Evolutionary conservation across 2,888 invertebrate species (phyloP), one percentile per base, ranked within the genome.

Genomic region (Lasioglossum morio): DNA sequence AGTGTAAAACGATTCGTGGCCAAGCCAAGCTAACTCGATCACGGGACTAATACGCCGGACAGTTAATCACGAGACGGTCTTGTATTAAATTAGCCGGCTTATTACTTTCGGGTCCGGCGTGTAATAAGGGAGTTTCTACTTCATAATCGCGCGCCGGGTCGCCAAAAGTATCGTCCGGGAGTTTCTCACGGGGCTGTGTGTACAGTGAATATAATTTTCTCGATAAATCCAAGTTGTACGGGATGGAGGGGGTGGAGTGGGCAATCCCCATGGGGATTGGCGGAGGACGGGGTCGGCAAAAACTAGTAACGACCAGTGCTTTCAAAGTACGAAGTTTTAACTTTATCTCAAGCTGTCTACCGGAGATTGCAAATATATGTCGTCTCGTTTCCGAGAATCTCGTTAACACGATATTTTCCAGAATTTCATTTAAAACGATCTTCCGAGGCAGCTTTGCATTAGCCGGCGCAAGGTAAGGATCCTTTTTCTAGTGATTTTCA

Each of bases 141-240:
- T 89, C 76, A 84, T 84, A 87, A 87, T 89, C 57, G n/a, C 85
- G n/a, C 85, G 81, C 73, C 76, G 70, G 37, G 72, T 48, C 72
- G 60, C 87, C 78, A 63, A 85, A 89, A 89, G 85, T 79, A 82
- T 66, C 63, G 82, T 66, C 79, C 81, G 73, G 79, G 72, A 82
- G 79, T 84, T 88, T 79, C 85, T 88, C 89, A 70, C 82, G 87
- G 77, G 77, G 77, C 84, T 86, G 69, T 82, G 83, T 80, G 83
- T 87, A 83, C 88, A 81, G 77, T 81, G 82, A 80, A 89, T 89
- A 90, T 90, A 91, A 90, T 88, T 91, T 91, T 87, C 87, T 79
- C 86, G 85, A 91, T 90, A 91, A 88, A 90, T 86, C 86, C 79
- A 80, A 91, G 88, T 88, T 91, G 82, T 74, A 83, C 80, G 66